These are phyloP conservation scores for Desmodus rotundus DNA, from an alignment of 2,113 vertebrate genomes.

Conservation along the genomic window DNA sequence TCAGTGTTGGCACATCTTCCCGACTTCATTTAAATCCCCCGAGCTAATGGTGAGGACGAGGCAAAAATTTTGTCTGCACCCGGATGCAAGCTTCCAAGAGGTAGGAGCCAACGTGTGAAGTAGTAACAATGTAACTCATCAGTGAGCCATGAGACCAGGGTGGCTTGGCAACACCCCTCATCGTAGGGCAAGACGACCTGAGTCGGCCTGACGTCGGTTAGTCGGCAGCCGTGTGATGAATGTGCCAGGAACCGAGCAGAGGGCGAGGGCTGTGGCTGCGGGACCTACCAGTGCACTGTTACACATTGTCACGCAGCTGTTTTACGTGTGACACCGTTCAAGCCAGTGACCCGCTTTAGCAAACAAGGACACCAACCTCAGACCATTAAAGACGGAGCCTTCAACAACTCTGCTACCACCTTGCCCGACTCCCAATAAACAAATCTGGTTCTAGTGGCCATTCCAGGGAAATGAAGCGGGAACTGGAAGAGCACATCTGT, in stretches of 20 bases:
- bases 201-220: no score
- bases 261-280: no score
- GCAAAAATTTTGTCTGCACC: not conserved
- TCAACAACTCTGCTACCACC: not conserved
- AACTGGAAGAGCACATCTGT: accelerated
- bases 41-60: not conserved
- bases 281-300: no score
- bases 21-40: not conserved
- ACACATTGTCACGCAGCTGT: no score
- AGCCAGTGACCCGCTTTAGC: not conserved
- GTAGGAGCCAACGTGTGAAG: not conserved
- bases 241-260: no score
- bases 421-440: not conserved
- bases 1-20: not conserved
- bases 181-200: no score
- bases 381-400: not conserved
- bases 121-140: no score
- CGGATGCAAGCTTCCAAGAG: not conserved
- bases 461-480: not conserved
- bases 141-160: not conserved
- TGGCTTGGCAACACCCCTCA: no score
- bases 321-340: no score
- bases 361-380: not conserved
- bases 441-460: not conserved
- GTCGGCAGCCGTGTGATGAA: no score